Base-by-base conservation (phyloP, 1,140 invertebrate species). In the Latrodectus geometricus region DNA sequence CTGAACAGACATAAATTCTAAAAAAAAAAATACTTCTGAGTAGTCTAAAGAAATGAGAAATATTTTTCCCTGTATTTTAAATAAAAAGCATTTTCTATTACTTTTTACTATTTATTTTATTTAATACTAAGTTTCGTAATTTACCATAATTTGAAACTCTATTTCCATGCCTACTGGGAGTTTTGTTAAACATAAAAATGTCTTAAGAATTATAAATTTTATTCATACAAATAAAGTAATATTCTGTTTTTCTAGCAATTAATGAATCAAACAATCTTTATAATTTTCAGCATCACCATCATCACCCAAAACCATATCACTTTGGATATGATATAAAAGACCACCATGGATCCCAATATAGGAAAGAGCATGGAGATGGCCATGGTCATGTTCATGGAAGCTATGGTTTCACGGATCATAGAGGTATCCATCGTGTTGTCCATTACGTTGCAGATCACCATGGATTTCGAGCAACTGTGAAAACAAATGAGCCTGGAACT, bases 381-480 rank as follows among this genome's bases (percentile, higher is more conserved):
- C 35, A 61, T 15, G 86, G 86, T 0, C 50, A 49, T 15, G 88
- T 88, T 15, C 61, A 85, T 11, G 88, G 88, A 21, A 78, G 56
- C 17, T 88, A 88, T 21, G 66, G 77, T 9, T 86, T 76, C 56
- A 84, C 54, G 0, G 88, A 87, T 66, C 21, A 73, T 20, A 77
- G 87, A 21, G 88, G 88, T 8, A 21, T 73, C 23, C 52, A 80
- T 20, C 80, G 88, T n/a, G 69, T 77, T 15, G 88, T 89, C 20
- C 61, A 87, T 21, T 89, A 89, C 76, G 70, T 73, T 21, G 88
- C 88, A 17, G 88, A 89, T 50, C 70, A 88, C 9, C 72, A 66
- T n/a, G 88, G 88, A 49, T 89, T 88, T 79, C 77, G 86, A 23
- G 88, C 88, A 21, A 21, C 35, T n/a, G 88, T 89, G 11, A 79